Evolutionary conservation across 1,140 invertebrate genomes (phyloP), one percentile per base, ranked within the genome.

Genomic region (Dryas iulia): DNA sequence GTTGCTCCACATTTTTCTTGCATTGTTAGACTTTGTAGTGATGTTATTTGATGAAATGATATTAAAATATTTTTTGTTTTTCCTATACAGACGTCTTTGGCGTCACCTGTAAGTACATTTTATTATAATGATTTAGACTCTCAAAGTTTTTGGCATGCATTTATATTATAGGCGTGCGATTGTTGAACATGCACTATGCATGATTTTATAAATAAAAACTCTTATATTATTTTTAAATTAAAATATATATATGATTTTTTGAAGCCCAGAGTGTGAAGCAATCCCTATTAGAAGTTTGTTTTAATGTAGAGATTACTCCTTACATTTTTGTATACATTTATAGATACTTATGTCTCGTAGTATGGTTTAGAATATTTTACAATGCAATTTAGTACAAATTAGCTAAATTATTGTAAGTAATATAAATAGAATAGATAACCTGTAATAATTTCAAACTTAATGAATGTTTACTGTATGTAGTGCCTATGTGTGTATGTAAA

Each of bases 91-190:
- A 66, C 69, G 59, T 57, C 69, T 59, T 64, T 65, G 56, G 58
- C 31, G 56, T 56, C 69, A 47, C 63, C 62, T 61, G 69, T 71
- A 47, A 71, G 69, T 71, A 71, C 53, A 47, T 61, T 39, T 53
- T 60, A 14, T 25, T 57, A 35, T 12, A 35, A 21, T 63, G 54
- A 21, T 2, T 14, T 66, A 26, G 33, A 47, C 54, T 58, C 52
- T n/a, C 33, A 35, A 35, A 39, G 10, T 61, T 58, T 62, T 23
- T 21, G 47, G 25, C 53, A 53, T 54, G 66, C 66, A 18, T 47
- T 47, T 47, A 5, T 18, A 14, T 18, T 21, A 14, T 14, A n/a
- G 39, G 39, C 39, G 39, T 14, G 39, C 3, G 14, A 8, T 47
- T 47, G 14, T 47, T 47, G 3, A 47, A 47, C 39, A 47, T 47